These are phyloP conservation scores for Hippoglossus stenolepis DNA, from an alignment of 2,113 vertebrate species.

Conservation along the genomic window DNA sequence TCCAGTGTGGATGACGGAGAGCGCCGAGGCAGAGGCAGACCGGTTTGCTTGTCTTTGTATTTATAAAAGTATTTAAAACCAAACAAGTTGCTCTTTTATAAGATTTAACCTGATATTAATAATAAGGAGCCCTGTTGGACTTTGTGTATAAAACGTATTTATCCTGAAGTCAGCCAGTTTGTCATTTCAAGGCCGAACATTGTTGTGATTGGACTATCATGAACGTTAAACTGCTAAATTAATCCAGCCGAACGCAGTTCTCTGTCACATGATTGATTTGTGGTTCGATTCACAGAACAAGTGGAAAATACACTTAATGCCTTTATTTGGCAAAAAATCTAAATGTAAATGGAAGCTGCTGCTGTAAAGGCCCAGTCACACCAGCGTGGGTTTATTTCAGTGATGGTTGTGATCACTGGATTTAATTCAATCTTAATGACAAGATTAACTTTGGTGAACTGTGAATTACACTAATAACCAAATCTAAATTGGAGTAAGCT, in stretches of 20 bases:
- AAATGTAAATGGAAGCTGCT: slow-evolving; percentile 16
- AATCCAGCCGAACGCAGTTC: not conserved
- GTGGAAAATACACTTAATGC: not conserved
- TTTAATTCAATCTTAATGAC: not conserved
- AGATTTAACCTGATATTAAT: slow-evolving; percentile 52
- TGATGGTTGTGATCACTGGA: not conserved
- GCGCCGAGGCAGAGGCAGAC: slow-evolving; percentile 41
- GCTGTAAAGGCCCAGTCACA: slow-evolving; percentile 56
- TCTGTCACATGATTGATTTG: slow-evolving; percentile 18
- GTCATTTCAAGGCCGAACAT: slow-evolving; percentile 29
- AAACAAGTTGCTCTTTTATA: slow-evolving; percentile 65
- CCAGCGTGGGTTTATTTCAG: slow-evolving; percentile 3
- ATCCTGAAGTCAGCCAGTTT: slow-evolving; percentile 50
- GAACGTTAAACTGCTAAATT: slow-evolving; percentile 27
- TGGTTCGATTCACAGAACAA: slow-evolving; percentile 20
- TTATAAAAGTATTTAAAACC: slow-evolving; percentile 69
- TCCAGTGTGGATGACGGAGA: slow-evolving; percentile 34
- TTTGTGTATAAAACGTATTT: slow-evolving; percentile 65
- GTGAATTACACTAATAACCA: not conserved
- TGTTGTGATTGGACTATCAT: slow-evolving; percentile 48
- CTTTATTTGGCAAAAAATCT: not conserved
- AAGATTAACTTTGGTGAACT: not conserved
- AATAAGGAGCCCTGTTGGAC: slow-evolving; percentile 69
- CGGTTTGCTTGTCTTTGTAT: slow-evolving; percentile 64
- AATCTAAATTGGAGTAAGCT: not conserved